Evolutionary conservation across 2,797 vertebrate genomes (phyloP).

Genomic region (Tragelaphus oryx): DNA sequence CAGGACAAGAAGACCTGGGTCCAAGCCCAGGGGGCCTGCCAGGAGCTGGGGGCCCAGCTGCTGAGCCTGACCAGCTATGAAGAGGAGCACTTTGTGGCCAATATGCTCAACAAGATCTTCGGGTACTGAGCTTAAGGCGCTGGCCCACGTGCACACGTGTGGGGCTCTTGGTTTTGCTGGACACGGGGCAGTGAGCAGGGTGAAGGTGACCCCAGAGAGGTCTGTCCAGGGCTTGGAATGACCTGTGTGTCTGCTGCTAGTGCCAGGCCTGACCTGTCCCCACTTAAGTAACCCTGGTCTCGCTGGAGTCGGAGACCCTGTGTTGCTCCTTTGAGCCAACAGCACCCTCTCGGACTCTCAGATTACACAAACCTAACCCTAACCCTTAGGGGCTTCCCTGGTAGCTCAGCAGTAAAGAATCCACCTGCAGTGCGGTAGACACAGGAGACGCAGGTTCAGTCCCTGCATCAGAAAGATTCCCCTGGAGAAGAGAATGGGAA

Average conservation of each 20-base stretch:
- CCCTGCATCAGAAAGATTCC: not conserved
- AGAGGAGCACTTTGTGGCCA: constrained; percentile 91
- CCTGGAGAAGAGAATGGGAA: not conserved
- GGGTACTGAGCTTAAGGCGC: constrained; percentile 82
- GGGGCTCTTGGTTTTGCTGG: not conserved
- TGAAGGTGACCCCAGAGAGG: not conserved
- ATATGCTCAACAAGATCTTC: constrained; percentile 91
- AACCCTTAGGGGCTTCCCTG: not conserved
- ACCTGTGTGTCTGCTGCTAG: not conserved
- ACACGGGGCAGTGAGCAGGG: fast-evolving
- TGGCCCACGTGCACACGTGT: fast-evolving
- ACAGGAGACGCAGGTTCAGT: not conserved
- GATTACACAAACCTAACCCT: not conserved
- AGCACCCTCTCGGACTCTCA: not conserved
- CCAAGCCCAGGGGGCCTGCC: constrained; percentile 89
- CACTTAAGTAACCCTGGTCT: not conserved
- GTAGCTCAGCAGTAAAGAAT: not conserved
- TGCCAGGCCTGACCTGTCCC: not conserved
- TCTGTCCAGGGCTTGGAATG: not conserved
- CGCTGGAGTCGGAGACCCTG: not conserved
- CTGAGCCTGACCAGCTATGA: constrained; percentile 89
- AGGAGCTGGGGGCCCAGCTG: constrained; percentile 89
- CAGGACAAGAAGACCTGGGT: constrained; percentile 92
- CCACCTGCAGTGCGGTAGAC: not conserved
- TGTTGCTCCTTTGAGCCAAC: not conserved